A percentile compares a stretch with the other conserved stretches of the same genome.
Evolutionary conservation across 2,888 invertebrate genomes (phyloP).

Genomic region (Dastarcus helophoroides): DNA sequence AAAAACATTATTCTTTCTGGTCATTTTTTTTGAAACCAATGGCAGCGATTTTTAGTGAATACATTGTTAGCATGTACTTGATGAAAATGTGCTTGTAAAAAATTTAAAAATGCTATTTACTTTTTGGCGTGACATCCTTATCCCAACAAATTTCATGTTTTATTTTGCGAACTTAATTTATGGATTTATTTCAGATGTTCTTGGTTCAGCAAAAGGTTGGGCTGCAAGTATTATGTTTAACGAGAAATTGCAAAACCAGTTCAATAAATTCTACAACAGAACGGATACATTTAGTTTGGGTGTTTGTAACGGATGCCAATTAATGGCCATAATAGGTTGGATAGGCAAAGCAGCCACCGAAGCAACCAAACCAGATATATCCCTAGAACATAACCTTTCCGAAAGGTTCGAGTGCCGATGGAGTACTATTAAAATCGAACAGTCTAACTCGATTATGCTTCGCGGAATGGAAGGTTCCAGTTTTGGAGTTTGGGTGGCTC

Average conservation of each 20-base stretch:
- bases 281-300: constrained; percentile 88
- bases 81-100: too few relatives aligned
- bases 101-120: too few relatives aligned
- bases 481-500: constrained; percentile 92
- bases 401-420: constrained; percentile 73
- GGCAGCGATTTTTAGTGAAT: too few relatives aligned
- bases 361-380: constrained; percentile 44
- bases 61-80: too few relatives aligned
- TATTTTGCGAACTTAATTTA: too few relatives aligned
- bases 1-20: too few relatives aligned
- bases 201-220: constrained; percentile 98
- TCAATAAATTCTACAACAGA: constrained; percentile 59
- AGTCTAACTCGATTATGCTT: constrained; percentile 73
- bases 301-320: constrained; percentile 97
- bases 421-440: constrained; percentile 44
- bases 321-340: constrained; percentile 92
- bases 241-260: constrained; percentile 59
- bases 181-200: constrained; percentile 60
- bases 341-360: constrained; percentile 45
- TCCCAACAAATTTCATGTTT: too few relatives aligned
- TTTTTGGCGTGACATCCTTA: too few relatives aligned
- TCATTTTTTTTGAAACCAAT: too few relatives aligned
- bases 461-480: constrained; percentile 76
- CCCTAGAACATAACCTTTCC: constrained; percentile 76
- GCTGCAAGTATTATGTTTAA: constrained; percentile 84